These are phyloP conservation scores for Babylonia areolata DNA, from an alignment of 1,140 invertebrate species.

Conservation along the genomic window DNA sequence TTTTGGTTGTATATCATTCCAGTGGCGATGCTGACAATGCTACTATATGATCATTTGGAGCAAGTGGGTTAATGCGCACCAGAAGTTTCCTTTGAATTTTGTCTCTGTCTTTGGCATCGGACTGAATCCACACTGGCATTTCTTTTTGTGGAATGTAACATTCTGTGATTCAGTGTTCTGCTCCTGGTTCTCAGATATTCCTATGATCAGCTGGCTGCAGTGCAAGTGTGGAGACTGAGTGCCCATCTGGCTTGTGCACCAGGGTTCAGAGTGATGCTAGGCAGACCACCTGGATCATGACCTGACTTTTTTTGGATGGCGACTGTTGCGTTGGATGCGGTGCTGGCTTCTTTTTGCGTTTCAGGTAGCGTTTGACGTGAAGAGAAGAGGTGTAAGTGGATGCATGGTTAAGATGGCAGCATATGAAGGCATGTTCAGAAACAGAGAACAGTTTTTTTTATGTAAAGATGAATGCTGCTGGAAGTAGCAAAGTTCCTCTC, in stretches of 20 bases:
- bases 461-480: not conserved
- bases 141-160: too few species aligned
- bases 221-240: slow-evolving; percentile 48
- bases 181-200: slow-evolving; percentile 21
- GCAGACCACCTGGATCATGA: slow-evolving; percentile 43
- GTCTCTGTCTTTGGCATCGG: slow-evolving; percentile 25
- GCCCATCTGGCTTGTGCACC: slow-evolving; percentile 42
- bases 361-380: not conserved
- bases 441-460: not conserved
- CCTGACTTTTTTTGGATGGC: slow-evolving; percentile 13
- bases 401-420: not conserved
- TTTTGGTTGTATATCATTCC: slow-evolving; percentile 26
- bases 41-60: not conserved
- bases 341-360: not conserved
- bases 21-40: slow-evolving; percentile 37
- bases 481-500: not conserved
- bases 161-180: slow-evolving; percentile 28
- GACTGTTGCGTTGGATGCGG: not conserved
- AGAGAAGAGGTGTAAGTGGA: not conserved
- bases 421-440: not conserved
- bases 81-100: slow-evolving; percentile 33
- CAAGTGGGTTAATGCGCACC: slow-evolving; percentile 28
- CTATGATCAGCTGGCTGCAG: slow-evolving; percentile 9
- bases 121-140: slow-evolving; percentile 22
- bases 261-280: slow-evolving; percentile 47